Evolutionary conservation across 2,888 invertebrate species (phyloP), one percentile per base, ranked within the genome.

Genomic region (Meandrusa payeni): DNA sequence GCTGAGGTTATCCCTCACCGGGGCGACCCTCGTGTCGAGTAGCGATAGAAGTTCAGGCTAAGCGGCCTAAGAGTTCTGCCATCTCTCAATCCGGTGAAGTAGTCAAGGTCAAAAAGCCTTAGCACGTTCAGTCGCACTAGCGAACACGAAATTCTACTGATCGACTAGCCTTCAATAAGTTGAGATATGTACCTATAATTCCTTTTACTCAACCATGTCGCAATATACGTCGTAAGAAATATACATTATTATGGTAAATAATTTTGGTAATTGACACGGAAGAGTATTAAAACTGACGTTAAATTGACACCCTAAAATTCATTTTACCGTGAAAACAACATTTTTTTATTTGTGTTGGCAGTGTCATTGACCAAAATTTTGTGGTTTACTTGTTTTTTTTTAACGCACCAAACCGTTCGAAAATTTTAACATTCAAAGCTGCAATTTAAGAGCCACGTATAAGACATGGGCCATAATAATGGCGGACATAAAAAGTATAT

Each of bases 391-490:
- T 28, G n/a, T n/a, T 17, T 15, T 22, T 20, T 20, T 7, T 17
- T 15, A 29, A 29, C 10, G 5, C 9, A 39, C 29, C 7, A 13
- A 31, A 15, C 27, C 7, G 15, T 29, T 39, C 3, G 5, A 5
- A 37, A 37, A 37, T 10, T 39, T 29, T 15, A 31, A n/a, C 15
- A 39, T 29, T 29, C 23, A 39, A 23, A 20, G 26, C 17, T 10
- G 29, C 23, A 29, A 29, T 10, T 9, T n/a, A 5, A 22, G 13
- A 9, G 13, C 28, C 6, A 15, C 15, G 10, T 39, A 29, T 29
- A 29, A 29, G 22, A 10, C 11, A 19, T 19, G 26, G 26, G 17
- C 7, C 9, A 9, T 29, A 31, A 24, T 13, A 36, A 6, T 11
- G 12, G 7, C n/a, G 19, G 2, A 27, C 36, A 11, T 2, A 26